Conservation (phyloP, 2,888 invertebrate species). For the Apantesis nais region DNA sequence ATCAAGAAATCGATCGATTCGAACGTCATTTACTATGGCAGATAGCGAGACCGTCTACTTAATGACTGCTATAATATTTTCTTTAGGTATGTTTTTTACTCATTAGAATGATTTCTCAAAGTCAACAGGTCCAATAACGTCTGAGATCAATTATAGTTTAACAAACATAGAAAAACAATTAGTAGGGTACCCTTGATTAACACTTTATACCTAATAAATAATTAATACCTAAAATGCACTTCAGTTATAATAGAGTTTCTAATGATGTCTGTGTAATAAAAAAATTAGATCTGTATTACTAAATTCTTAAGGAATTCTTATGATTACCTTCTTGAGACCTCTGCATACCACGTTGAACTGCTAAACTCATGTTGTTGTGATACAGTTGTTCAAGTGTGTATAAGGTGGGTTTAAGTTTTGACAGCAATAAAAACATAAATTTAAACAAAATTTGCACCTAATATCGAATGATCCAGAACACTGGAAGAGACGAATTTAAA, state of each 20-base stretch:
- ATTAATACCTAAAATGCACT: neutral
- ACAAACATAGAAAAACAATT: neutral
- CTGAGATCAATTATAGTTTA: neutral
- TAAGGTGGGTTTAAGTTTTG: neutral
- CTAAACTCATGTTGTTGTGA: neutral
- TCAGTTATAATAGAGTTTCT: too few relatives aligned
- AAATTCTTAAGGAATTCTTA: too few relatives aligned
- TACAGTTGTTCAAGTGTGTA: neutral
- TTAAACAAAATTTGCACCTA: slow-evolving; percentile 35
- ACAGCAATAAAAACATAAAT: slow-evolving; percentile 29
- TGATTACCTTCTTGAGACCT: too few relatives aligned
- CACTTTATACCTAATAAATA: neutral
- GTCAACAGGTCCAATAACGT: neutral
- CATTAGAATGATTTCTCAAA: neutral
- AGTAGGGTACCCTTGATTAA: neutral
- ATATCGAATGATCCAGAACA: slow-evolving; percentile 32
- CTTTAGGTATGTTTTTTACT: neutral
- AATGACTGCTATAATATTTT: slow-evolving; percentile 32
- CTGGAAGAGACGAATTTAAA: slow-evolving; percentile 71
- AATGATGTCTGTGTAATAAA: too few relatives aligned
- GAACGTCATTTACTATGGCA: slow-evolving; percentile 56
- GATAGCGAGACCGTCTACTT: slow-evolving; percentile 39
- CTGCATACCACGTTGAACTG: neutral
- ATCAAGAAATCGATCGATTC: slow-evolving; percentile 73
- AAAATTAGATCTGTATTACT: neutral